Evolutionary conservation across 2,113 vertebrate genomes (phyloP), one percentile per base, ranked within the genome.

Genomic region (Regulus satrapa): DNA sequence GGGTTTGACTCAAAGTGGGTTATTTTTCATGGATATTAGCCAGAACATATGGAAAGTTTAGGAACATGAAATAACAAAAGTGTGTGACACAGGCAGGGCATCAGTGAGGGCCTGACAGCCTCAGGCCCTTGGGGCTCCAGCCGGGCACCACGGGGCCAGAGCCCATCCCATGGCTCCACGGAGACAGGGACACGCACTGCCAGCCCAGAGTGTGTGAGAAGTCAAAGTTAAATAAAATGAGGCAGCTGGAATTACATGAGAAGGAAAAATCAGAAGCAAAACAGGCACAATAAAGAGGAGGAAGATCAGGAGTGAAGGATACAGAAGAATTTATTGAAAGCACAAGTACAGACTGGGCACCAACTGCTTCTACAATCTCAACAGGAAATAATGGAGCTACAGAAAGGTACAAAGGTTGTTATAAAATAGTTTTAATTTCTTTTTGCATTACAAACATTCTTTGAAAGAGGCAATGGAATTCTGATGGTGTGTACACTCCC

Each of bases 241-340:
- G 86, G 76, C 67, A 92, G 94, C 71, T 86, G 74, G 38, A 93
- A 83, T 91, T 46, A 96, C 66, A 91, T 88, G 31, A 94, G 95
- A 68, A 92, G 68, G 86, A 74, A 92, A 92, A 92, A 92, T 92
- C 55, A 92, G 89, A 86, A 92, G 83, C 76, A 75, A 92, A 86
- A 92, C 75, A 92, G 76, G 83, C 89, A 92, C 89, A 92, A 92
- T 69, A 92, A 92, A 92, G 76, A 92, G 69, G 76, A 92, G 55
- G 83, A 86, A 92, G 63, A 92, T 92, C 89, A 92, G 89, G 76
- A 95, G 95, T 90, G 52, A 97, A 98, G 97, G 96, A 97, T 96
- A 98, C 94, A 97, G 97, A 97, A 97, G 97, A 97, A 89, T 98
- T 98, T 98, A 98, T 98, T 98, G 96, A 87, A 97, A 97, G 97